Conservation (phyloP, 2,113 vertebrate species). For the Eublepharis macularius region DNA sequence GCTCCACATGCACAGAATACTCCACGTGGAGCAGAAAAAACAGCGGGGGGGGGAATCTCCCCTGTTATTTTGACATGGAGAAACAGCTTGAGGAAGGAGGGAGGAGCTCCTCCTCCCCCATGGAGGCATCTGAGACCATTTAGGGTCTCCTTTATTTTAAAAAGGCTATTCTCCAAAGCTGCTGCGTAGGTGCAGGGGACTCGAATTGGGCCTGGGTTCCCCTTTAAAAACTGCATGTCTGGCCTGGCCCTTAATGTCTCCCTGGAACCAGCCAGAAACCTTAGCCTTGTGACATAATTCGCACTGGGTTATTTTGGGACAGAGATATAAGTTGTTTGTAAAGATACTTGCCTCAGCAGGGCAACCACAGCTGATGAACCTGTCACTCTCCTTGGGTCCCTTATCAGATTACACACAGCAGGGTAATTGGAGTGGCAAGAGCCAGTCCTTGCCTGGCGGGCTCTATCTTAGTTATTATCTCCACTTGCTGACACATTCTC, state of each 20-base stretch:
- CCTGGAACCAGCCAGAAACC: constrained; percentile 27
- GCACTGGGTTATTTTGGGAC: background rate
- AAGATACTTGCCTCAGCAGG: fast-evolving
- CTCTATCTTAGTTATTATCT: background rate
- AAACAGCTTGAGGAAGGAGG: too few relatives aligned
- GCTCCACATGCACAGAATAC: too few relatives aligned
- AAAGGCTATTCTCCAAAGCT: too few relatives aligned
- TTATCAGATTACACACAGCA: background rate
- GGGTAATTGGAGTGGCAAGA: background rate
- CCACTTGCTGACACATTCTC: background rate
- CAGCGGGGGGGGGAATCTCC: too few relatives aligned
- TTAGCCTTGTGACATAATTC: background rate
- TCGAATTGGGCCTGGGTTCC: too few relatives aligned
- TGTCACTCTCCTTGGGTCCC: fast-evolving
- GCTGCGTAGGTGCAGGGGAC: too few relatives aligned
- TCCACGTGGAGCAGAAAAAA: too few relatives aligned
- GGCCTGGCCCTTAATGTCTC: constrained; percentile 29
- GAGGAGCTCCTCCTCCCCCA: too few relatives aligned
- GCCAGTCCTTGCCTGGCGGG: fast-evolving
- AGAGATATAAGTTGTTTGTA: background rate
- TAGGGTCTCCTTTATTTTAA: too few relatives aligned
- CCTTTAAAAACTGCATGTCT: too few relatives aligned
- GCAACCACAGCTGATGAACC: fast-evolving
- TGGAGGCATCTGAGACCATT: too few relatives aligned
- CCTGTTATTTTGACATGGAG: too few relatives aligned